Evolutionary conservation across 2,888 invertebrate genomes (phyloP), one percentile per base, ranked within the genome.

Genomic region (Helleia helle): DNA sequence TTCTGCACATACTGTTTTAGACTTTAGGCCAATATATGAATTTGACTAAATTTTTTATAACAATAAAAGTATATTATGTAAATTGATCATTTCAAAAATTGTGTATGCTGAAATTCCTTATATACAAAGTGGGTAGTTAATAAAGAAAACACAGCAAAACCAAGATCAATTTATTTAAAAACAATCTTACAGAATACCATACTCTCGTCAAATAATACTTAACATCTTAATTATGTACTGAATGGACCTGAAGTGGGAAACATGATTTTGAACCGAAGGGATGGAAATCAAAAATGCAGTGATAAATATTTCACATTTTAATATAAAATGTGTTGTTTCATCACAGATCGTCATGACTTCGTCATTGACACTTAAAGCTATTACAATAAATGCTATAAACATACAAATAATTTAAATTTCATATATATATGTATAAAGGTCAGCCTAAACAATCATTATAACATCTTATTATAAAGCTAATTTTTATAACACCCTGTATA

Each of bases 281-380:
- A 44, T 55, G 45, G 41, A 59, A 77, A 75, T 68, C 59, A 79
- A 79, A 39, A 76, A 68, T 62, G 62, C 71, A 55, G 49, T 51
- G 56, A 56, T 55, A 52, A 15, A 59, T 56, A 51, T 54, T 41
- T 55, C 75, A 81, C 80, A 81, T 81, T 83, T 83, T 83, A 81
- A 83, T 83, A 74, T 76, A 80, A 83, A 81, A 83, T 77, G 81
- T 70, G 76, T 61, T 40, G 34, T 22, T 53, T 54, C 57, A 79
- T 80, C 77, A 80, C 79, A 81, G 77, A 72, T 73, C 59, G 59
- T 42, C 25, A 40, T 30, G 39, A 59, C 58, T 54, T 41, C 41
- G 58, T 58, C 62, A 59, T 54, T n/a, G 53, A 51, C 43, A 53
- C 27, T 42, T 49, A 43, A 49, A 42, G 30, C 24, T 41, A 30